Conservation (phyloP, 2,888 invertebrate genomes). For the Netelia virgata region DNA sequence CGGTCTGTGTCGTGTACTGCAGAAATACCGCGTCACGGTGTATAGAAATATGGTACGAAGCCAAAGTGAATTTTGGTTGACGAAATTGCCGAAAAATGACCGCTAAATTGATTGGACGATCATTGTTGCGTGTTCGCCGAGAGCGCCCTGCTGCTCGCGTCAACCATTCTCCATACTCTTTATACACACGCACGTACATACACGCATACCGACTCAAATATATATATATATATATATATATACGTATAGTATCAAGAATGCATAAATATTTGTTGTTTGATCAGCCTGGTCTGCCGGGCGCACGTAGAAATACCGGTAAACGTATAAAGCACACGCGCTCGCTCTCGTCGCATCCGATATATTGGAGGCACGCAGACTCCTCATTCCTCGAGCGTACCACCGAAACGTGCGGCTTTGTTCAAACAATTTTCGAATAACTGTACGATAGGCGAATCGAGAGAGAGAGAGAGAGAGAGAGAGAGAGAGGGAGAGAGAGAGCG, state of each 20-base stretch:
- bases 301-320: slow-evolving; percentile 72
- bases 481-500: slow-evolving; percentile 48
- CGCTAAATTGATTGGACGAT: slow-evolving; percentile 77
- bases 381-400: slow-evolving; percentile 58
- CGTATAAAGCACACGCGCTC: slow-evolving; percentile 59
- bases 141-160: slow-evolving; percentile 42
- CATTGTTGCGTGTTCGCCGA: slow-evolving; percentile 67
- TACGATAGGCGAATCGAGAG: slow-evolving; percentile 55
- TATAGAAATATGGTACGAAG: slow-evolving; percentile 41
- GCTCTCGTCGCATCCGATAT: slow-evolving; percentile 69
- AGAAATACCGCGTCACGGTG: slow-evolving; percentile 16
- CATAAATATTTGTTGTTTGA: slow-evolving; percentile 80
- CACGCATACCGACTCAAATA: background rate
- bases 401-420: slow-evolving; percentile 73
- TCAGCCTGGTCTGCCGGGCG: slow-evolving; percentile 52
- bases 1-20: background rate
- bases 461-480: slow-evolving; percentile 9
- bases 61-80: slow-evolving; percentile 61
- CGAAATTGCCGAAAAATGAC: slow-evolving; percentile 65
- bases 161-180: slow-evolving; percentile 39
- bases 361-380: slow-evolving; percentile 72
- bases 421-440: slow-evolving; percentile 78
- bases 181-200: background rate
- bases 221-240: slow-evolving; percentile 4
- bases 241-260: slow-evolving; percentile 75